Conservation (phyloP, 2,888 invertebrate species). For the Eumerus sabulonum region DNA sequence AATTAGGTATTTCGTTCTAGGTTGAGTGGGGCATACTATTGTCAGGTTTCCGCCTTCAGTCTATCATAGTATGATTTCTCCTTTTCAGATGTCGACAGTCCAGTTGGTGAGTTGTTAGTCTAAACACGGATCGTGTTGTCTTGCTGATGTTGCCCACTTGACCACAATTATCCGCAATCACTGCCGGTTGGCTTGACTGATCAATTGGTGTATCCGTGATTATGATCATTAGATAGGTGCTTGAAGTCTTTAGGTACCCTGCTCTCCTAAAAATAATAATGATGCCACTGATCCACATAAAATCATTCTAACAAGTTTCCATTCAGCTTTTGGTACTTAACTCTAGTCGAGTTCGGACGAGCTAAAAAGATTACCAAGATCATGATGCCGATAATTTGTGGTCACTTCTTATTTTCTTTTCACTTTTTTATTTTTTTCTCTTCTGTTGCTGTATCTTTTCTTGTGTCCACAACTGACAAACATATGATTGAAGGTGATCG, state of each 20-base stretch:
- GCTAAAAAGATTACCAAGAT: conserved; percentile 21
- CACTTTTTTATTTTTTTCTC: conserved; percentile 20
- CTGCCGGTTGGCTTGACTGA: conserved; percentile 41
- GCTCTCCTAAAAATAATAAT: conserved; percentile 45
- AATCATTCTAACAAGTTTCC: conserved; percentile 43
- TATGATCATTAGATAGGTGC: conserved; percentile 34
- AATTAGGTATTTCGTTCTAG: conserved; percentile 44
- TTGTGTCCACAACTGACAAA: conserved; percentile 7
- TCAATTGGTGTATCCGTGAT: conserved; percentile 61
- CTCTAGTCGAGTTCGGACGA: not conserved
- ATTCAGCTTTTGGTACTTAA: conserved; percentile 18
- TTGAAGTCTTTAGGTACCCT: conserved; percentile 28
- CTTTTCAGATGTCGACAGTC: conserved; percentile 49
- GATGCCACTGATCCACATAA: conserved; percentile 43
- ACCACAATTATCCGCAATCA: conserved; percentile 37
- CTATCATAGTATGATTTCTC: conserved; percentile 55
- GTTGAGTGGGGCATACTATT: conserved; percentile 53
- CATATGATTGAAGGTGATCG: conserved; percentile 41
- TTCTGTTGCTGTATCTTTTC: not conserved
- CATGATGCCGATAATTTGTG: conserved; percentile 39
- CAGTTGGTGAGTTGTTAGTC: conserved; percentile 44
- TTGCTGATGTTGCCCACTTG: conserved; percentile 5
- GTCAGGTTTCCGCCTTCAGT: conserved; percentile 41
- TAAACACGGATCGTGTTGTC: conserved; percentile 23
- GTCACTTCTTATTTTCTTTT: conserved; percentile 61